Conservation (phyloP, 92 coral and sea anemone species). For the Phenganax marumi region DNA sequence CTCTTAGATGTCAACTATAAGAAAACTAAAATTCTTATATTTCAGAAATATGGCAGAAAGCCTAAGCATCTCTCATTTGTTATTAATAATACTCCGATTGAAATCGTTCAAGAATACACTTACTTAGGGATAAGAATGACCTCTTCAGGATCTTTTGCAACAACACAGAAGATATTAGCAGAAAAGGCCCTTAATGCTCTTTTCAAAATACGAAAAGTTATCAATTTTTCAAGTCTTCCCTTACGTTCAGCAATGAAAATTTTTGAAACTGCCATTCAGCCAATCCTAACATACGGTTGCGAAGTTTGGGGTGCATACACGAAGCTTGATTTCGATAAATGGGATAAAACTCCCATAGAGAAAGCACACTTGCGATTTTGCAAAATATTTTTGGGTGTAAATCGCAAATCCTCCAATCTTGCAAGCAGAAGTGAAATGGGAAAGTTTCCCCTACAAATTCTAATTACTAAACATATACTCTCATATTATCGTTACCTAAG, state of each 20-base stretch:
- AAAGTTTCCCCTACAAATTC: no score
- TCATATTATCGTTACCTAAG: no score
- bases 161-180: neutral
- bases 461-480: no score
- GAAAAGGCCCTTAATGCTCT: neutral
- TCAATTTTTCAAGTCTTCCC: neutral
- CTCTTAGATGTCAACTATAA: constrained; percentile 23
- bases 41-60: constrained; percentile 12
- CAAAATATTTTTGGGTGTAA: neutral
- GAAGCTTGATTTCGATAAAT: neutral
- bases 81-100: constrained; percentile 14
- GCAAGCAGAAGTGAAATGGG: neutral
- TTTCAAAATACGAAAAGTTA: neutral
- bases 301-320: neutral
- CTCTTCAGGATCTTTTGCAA: constrained; percentile 8
- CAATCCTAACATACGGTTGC: neutral
- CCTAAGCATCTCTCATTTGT: neutral
- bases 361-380: neutral
- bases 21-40: constrained; percentile 28
- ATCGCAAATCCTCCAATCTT: neutral
- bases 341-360: neutral
- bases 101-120: constrained; percentile 27
- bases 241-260: neutral
- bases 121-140: constrained; percentile 31
- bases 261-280: neutral